Base-by-base conservation (phyloP, 2,113 vertebrate species). In the Lipophrys pholis region DNA sequence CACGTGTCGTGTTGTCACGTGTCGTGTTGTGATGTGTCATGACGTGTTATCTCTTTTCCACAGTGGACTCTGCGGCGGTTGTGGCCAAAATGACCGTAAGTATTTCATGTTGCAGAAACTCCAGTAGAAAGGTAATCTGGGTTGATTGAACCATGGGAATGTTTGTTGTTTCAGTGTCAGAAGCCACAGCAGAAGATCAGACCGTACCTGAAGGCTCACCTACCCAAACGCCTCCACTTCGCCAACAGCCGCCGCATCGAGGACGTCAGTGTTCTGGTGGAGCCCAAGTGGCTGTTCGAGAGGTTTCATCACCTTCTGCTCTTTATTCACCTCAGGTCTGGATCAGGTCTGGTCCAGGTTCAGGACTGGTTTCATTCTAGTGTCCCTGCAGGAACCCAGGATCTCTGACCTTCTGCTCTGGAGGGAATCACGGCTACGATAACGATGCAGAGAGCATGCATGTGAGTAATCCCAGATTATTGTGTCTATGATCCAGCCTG, bases 161-260 rank as follows among this genome's bases (percentile, higher is more conserved):
- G 21, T 30, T 30, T 30, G 21, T 30, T 4, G 21, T 30, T 67
- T 45, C 73, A 95, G 93, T 95, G 94, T 75, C 92, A 82, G 68
- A 87, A 71, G 8, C 45, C 89, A 0, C 73, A 71, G 7, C 94
- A 94, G 54, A 91, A 93, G 77, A 82, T 92, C 52, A 92, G 68
- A 4, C 80, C 94, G 0, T 95, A 93, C 66, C 83, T 94, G 46
- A 95, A 95, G 58, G 45, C 78, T 9, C 6, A 94, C 55, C 90
- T 94, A 0, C 94, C 94, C 0, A 95, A 94, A 46, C 91, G 94
- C 7, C 91, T 94, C 6, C 94, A 95, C 79, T 94, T 87, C 3
- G 93, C 93, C 59, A 89, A 83, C 84, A 95, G 87, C 76, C 86
- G 88, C 1, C 92, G 94, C 14, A 95, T 95, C 0, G 94, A 95